These are phyloP conservation scores for Dallia pectoralis DNA, from an alignment of 2,797 vertebrate species.

Conservation along the genomic window DNA sequence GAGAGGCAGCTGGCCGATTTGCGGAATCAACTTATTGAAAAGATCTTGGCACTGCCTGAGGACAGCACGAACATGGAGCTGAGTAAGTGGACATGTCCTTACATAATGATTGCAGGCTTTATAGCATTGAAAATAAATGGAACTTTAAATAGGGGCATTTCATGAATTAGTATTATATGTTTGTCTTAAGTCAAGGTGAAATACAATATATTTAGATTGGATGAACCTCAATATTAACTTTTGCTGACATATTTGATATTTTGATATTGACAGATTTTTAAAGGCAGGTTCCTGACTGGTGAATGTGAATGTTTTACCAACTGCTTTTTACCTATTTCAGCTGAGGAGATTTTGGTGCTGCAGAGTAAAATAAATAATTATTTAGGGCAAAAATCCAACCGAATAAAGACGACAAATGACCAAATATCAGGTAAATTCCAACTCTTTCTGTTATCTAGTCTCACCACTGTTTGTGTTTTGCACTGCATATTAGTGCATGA, in stretches of 20 bases:
- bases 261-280: too few relatives aligned
- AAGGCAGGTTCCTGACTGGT: too few relatives aligned
- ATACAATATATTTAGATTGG: too few relatives aligned
- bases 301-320: not conserved
- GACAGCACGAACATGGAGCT: constrained; percentile 21
- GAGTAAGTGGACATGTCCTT: constrained; percentile 35
- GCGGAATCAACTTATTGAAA: constrained; percentile 14
- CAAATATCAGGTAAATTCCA: constrained; percentile 35
- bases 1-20: constrained; percentile 21
- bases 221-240: too few relatives aligned
- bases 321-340: constrained; percentile 29
- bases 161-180: too few relatives aligned
- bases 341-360: constrained; percentile 40
- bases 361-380: not conserved
- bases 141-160: too few relatives aligned
- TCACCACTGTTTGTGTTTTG: not conserved
- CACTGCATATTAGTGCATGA: not conserved
- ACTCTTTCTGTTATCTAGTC: not conserved
- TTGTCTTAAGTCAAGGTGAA: too few relatives aligned
- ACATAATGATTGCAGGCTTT: not conserved
- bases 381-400: rapidly evolving
- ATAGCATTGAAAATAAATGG: too few relatives aligned
- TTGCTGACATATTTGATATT: too few relatives aligned
- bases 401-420: not conserved
- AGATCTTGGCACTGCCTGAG: constrained; percentile 29